A percentile compares a stretch with the other conserved stretches of the same genome.
Evolutionary conservation across 2,113 vertebrate genomes (phyloP).

Genomic region (Mustela lutreola): DNA sequence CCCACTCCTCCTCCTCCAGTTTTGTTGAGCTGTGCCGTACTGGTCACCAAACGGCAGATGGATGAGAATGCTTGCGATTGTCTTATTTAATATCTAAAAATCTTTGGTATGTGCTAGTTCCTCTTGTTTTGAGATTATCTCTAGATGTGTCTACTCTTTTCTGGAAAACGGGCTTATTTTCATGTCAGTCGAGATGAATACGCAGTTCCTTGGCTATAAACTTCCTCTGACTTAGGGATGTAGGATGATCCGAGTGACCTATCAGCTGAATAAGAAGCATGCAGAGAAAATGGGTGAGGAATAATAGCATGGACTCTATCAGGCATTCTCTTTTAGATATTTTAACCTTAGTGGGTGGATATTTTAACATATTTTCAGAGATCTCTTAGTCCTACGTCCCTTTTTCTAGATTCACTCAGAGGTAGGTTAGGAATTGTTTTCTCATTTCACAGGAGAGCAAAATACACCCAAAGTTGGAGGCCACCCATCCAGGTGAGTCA

Average conservation of each 20-base stretch:
- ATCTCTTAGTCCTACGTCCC: not conserved
- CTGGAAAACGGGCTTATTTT: constrained; percentile 7
- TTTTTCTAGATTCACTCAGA: constrained; percentile 16
- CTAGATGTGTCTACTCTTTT: not conserved
- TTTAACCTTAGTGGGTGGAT: not conserved
- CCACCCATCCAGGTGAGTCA: not conserved
- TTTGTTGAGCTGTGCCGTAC: not conserved
- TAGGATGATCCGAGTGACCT: not conserved
- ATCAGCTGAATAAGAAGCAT: not conserved
- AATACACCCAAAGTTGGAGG: not conserved
- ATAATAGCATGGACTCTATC: not conserved
- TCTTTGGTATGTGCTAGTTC: not conserved
- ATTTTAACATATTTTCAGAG: not conserved
- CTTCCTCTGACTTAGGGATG: not conserved
- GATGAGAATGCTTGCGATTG: not conserved
- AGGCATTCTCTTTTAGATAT: not conserved
- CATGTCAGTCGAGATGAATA: not conserved
- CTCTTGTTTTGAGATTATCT: constrained; percentile 2
- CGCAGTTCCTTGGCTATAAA: not conserved
- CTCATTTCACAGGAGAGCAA: constrained; percentile 61
- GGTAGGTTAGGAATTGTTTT: constrained; percentile 30
- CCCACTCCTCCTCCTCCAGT: not conserved
- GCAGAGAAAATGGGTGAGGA: not conserved
- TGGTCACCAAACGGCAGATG: not conserved
- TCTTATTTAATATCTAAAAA: constrained; percentile 13